Percentiles rank a stretch among this genome's conserved stretches.
phyloP scores from a whole-genome alignment of 2,888 invertebrate genomes.

The Deilephila elpenor region DNA sequence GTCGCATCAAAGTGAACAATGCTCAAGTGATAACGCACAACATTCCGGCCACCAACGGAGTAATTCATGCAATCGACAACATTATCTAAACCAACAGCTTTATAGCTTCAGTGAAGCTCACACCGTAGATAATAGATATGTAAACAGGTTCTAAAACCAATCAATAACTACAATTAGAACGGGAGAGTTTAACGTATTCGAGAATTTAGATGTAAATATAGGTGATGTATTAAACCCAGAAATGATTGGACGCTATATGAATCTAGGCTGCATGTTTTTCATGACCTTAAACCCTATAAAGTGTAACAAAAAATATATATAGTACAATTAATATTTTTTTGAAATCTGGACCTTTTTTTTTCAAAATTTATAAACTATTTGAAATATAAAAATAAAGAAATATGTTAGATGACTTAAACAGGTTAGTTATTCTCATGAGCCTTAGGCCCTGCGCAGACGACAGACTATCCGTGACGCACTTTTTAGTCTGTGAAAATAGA shows the following conservation, averaged over 20 bases:
- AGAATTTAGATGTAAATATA: conserved; percentile 21
- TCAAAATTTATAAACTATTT: no score
- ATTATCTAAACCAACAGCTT: conserved; percentile 62
- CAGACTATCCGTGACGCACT: no score
- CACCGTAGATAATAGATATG: neutral
- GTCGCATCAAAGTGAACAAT: conserved; percentile 93
- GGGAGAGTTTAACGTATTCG: conserved; percentile 8
- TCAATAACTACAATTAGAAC: neutral
- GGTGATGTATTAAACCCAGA: conserved; percentile 4
- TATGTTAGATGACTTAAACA: neutral
- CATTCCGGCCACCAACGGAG: conserved; percentile 94
- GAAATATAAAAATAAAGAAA: no score
- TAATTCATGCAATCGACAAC: conserved; percentile 92
- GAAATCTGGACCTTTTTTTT: no score
- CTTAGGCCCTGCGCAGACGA: no score
- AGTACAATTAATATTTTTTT: no score
- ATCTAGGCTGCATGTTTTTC: neutral
- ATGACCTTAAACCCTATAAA: neutral
- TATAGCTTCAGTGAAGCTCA: conserved; percentile 74
- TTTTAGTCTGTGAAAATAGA: no score
- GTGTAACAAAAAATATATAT: neutral
- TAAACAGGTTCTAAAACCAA: neutral
- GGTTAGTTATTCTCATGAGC: neutral
- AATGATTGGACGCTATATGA: neutral
- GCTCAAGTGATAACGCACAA: conserved; percentile 92